Base-by-base conservation (phyloP, 1,140 invertebrate genomes). In the Sycophaga agraensis region DNA sequence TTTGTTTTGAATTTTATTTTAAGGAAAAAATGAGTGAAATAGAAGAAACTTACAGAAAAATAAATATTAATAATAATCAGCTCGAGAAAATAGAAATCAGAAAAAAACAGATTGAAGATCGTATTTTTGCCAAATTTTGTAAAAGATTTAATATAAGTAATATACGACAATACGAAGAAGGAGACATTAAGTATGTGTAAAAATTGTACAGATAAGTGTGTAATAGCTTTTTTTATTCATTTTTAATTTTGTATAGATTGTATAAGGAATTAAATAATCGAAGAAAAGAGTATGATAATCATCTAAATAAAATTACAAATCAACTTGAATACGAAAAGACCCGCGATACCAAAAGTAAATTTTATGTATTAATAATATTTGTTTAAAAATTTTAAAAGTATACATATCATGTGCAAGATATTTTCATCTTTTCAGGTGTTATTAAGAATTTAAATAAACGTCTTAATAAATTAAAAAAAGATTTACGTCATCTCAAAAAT, bases 111-210 rank as follows among this genome's bases (percentile, higher is more conserved):
- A 92, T 97, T 0, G 94, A 97, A 78, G 94, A 98, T 81, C 87
- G 89, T 57, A 90, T 98, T 6, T 99, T 98, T 82, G 83, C 86
- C 11, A 85, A 89, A 35, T 99, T 99, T 83, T 99, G 97, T 75
- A 74, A 83, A 37, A 86, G 89, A 69, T 91, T 97, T 75, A 92
- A 92, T 17, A 93, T 99, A 8, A 84, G 86, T 49, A 96, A 98
- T 82, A 98, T 99, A 68, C 86, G 93, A 8, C 91, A 97, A 73
- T 99, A 97, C 79, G 97, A 99, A 81, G 92, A 98, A 75, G 82
- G 94, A 24, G 94, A 98, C 81, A 78, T 98, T 55, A 85, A 81
- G 77, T 78, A 64, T 63, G 31, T 35, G 37, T 37, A 46, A 9
- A 5, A 45, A 16, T 31, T 42, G 37, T 54, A n/a, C n/a, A n/a